Conservation (phyloP, 2,888 invertebrate species). For the Zygaena filipendulae region DNA sequence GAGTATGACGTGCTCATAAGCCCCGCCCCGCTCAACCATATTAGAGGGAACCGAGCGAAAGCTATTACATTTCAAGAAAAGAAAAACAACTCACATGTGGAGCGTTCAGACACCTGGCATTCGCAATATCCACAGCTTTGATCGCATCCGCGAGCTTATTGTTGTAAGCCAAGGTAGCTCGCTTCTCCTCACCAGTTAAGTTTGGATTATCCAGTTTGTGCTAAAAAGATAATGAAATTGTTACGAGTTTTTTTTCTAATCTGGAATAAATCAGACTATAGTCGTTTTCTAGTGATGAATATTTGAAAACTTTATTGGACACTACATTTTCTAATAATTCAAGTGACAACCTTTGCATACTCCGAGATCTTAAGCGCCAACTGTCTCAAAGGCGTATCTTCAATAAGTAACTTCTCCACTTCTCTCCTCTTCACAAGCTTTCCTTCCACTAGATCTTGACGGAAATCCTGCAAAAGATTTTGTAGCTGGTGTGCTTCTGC, state of each 20-base stretch:
- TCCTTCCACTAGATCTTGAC: slow-evolving; percentile 26
- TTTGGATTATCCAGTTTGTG: too few relatives aligned
- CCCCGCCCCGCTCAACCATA: too few relatives aligned
- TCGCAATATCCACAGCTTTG: slow-evolving; percentile 30
- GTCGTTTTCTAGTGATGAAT: too few relatives aligned
- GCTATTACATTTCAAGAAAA: too few relatives aligned
- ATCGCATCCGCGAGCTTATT: slow-evolving; percentile 27
- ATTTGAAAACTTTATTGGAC: too few relatives aligned
- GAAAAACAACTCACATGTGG: slow-evolving; percentile 40
- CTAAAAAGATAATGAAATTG: too few relatives aligned
- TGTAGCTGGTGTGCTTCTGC: slow-evolving; percentile 21
- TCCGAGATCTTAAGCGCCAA: slow-evolving; percentile 36
- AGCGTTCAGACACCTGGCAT: slow-evolving; percentile 25
- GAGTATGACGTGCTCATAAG: too few relatives aligned
- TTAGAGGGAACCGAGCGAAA: too few relatives aligned
- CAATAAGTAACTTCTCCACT: slow-evolving; percentile 25
- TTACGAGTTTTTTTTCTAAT: too few relatives aligned
- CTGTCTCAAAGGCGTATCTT: slow-evolving; percentile 36
- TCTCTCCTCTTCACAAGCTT: slow-evolving; percentile 24
- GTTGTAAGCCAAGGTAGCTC: slow-evolving; percentile 26
- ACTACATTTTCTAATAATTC: too few relatives aligned
- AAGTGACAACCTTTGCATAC: slow-evolving; percentile 29
- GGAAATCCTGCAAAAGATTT: slow-evolving; percentile 24
- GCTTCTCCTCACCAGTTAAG: slow-evolving; percentile 19
- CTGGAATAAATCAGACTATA: too few relatives aligned